Evolutionary conservation across 2,797 vertebrate species (phyloP), one percentile per base, ranked within the genome.

Genomic region (Pseudopleuronectes americanus): DNA sequence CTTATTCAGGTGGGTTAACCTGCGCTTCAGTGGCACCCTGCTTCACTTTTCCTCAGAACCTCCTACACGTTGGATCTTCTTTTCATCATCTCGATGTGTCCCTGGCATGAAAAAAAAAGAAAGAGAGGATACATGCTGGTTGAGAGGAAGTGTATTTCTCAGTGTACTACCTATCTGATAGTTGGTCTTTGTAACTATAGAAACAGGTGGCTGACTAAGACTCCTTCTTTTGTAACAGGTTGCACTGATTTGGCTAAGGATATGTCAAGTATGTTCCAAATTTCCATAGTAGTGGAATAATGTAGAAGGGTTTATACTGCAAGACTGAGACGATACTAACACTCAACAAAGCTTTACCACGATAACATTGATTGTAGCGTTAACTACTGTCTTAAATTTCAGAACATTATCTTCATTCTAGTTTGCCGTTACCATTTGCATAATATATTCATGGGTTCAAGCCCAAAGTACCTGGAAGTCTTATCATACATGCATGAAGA

Each of bases 171-270:
- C 61, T 75, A 84, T 80, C 58, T 74, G 71, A 84, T 79, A 74
- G 79, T 77, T 57, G 53, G 51, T 69, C 70, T 72, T 56, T 76
- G 90, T 89, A 84, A 85, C 90, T 86, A 90, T 92, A 86, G 91
- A 77, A 91, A 92, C 90, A 90, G 66, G 60, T 89, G 74, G 59
- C 75, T 74, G 71, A 65, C 70, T 73, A 82, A 80, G 68, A 80
- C 63, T 21, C 33, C 61, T 72, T 54, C 73, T 81, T 81, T 84
- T 77, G 53, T 81, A 81, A 86, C 58, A 73, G 69, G 71, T 71
- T 79, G 69, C 74, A 70, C 13, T 57, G 52, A 61, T 58, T 83
- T 77, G 55, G 76, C 22, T 49, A 22, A 55, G 51, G 59, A 62
- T 66, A 31, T 43, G 68, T 2, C 14, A 56, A 74, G 55, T 53